A percentile compares a stretch with the other conserved stretches of the same genome.
phyloP scores from a whole-genome alignment of 2,113 vertebrate species.

The Crocuta crocuta region DNA sequence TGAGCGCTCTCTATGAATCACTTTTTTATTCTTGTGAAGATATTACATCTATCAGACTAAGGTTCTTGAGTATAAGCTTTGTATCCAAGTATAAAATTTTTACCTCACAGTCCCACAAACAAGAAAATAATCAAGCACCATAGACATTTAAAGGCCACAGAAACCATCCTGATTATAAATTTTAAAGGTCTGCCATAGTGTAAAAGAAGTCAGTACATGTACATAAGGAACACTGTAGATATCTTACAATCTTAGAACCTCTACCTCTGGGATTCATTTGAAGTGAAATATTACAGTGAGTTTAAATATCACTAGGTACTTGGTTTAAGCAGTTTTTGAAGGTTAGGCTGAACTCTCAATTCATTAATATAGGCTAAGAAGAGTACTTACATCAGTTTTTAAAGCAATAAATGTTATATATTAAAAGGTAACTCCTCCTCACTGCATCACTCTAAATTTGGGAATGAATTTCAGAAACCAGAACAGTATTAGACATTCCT shows the following conservation, averaged over 20 bases:
- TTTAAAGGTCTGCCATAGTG: not conserved
- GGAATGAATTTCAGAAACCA: constrained; percentile 27
- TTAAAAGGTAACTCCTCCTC: constrained; percentile 14
- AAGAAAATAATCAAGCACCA: constrained; percentile 37
- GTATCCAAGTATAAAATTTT: constrained; percentile 5
- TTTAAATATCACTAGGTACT: constrained; percentile 32
- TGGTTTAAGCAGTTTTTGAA: not conserved
- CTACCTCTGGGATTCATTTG: constrained; percentile 16
- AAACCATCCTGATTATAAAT: constrained; percentile 50
- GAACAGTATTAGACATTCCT: not conserved
- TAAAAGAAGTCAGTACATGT: not conserved
- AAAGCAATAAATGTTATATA: constrained; percentile 46
- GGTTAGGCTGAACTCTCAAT: constrained; percentile 33
- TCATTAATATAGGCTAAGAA: constrained; percentile 40
- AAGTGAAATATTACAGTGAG: constrained; percentile 45
- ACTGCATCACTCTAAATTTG: not conserved
- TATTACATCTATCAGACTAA: not conserved
- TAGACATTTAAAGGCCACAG: constrained; percentile 26
- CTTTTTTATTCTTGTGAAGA: not conserved
- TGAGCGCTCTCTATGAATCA: not conserved
- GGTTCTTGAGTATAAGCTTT: constrained; percentile 28
- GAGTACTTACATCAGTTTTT: constrained; percentile 21
- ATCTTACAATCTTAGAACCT: not conserved
- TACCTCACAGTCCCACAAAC: not conserved
- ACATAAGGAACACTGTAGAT: not conserved